A percentile compares a stretch with the other conserved stretches of the same genome.
Conservation (phyloP, 35 echinoderm and acorn worm species). For the Eucidaris tribuloides region DNA sequence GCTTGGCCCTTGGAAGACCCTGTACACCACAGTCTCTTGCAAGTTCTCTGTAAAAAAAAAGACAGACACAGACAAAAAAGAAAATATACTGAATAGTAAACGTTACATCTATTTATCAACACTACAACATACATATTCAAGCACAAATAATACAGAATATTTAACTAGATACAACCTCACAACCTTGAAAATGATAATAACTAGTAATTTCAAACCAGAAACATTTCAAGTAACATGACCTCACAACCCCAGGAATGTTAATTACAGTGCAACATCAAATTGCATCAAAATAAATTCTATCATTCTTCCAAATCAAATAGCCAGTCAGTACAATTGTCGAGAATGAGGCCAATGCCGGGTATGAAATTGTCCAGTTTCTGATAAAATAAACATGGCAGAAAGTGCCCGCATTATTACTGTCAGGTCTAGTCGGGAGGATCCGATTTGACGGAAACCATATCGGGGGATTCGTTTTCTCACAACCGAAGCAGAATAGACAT, state of each 20-base stretch:
- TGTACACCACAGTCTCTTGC: constrained; percentile 84
- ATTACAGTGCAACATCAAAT: no score
- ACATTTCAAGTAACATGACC: no score
- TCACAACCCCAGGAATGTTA: no score
- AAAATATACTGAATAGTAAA: background rate
- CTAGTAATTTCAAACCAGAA: no score
- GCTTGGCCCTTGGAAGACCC: constrained; percentile 23
- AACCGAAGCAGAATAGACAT: background rate
- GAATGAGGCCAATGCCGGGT: no score
- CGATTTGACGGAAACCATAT: background rate
- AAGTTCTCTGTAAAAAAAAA: constrained; percentile 60
- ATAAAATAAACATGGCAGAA: background rate
- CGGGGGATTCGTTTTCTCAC: background rate
- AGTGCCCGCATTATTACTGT: constrained; percentile 14
- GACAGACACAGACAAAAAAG: background rate
- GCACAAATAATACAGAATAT: no score
- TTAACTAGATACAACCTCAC: no score
- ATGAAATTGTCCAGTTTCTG: background rate
- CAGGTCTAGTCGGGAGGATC: background rate
- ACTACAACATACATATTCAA: background rate
- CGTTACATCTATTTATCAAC: background rate
- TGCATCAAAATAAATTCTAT: no score
- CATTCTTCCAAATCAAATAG: no score
- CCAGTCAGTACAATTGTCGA: no score
- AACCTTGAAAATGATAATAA: no score